Base-by-base conservation (phyloP, 2,888 invertebrate genomes). In the Toxonevra muliebris region DNA sequence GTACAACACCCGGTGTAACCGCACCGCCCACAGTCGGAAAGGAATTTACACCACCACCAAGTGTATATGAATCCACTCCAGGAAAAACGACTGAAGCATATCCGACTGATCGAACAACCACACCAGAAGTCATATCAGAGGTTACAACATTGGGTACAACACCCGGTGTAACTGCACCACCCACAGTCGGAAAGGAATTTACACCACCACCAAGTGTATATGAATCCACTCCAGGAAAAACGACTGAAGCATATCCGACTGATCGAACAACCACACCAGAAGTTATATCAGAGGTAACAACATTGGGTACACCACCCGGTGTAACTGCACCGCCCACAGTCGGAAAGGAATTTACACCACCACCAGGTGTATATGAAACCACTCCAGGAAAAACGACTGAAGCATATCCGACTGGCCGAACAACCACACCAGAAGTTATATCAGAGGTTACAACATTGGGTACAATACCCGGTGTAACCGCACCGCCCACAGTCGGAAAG, bases 401-500 rank as follows among this genome's bases (percentile, higher is more conserved):
- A 30, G 30, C 7, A 4, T 30, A 30, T 30, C 2, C 7, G 7
- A 30, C 30, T 30, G 30, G 30, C 7, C 30, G 30, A 30, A 30
- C 3, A 4, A 30, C 7, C 3, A 30, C 30, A 30, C 52, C 59
- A 40, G 8, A 12, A 12, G 12, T 43, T 1, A 52, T 3, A 11
- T 30, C 30, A 30, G 13, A 15, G 30, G 30, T 19, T 9, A 52
- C 19, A 8, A 53, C 54, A n/a, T 40, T n/a, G 41, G 42, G 10
- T 15, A 58, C 66, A 20, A 50, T 59, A 19, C 1, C 59, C 15
- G 20, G 20, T 12, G 15, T 13, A 15, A 54, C 15, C 54, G 65
- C 52, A 0, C 20, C 17, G n/a, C 41, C 54, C 19, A 40, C 12
- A 48, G 41, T 41, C 15, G 48, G 55, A 50, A 1, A 8, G 1